Percentiles rank a stretch among this genome's conserved stretches.
Conservation (phyloP, 2,888 invertebrate species). For the Ophonus ardosiacus region DNA sequence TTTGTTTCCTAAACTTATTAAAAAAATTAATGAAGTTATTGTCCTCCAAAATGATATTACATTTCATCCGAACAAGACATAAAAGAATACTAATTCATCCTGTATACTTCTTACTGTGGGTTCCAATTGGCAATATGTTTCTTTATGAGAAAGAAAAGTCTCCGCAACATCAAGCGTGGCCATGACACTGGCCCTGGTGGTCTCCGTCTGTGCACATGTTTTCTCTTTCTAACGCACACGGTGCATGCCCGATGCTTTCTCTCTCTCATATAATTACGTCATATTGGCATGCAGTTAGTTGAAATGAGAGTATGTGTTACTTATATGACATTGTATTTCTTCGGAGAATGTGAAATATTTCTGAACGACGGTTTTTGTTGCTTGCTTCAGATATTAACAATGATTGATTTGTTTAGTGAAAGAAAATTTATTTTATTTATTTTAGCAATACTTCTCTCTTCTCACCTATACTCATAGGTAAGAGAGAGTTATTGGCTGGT, state of each 20-base stretch:
- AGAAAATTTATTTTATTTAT: too few species aligned
- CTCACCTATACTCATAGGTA: too few species aligned
- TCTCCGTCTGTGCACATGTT: neutral
- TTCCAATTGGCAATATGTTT: neutral
- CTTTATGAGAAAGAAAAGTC: neutral
- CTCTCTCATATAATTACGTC: neutral
- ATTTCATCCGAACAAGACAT: neutral
- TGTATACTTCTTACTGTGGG: neutral
- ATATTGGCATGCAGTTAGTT: slow-evolving; percentile 17
- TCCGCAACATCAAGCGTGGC: slow-evolving; percentile 4
- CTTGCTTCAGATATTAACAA: too few species aligned
- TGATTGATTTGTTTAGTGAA: too few species aligned
- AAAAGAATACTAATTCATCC: neutral
- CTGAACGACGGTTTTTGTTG: too few species aligned
- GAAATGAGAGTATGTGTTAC: slow-evolving; percentile 26
- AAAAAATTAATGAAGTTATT: neutral
- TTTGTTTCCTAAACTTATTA: neutral
- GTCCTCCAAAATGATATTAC: neutral
- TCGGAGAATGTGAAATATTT: neutral
- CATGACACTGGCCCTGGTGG: slow-evolving; percentile 27
- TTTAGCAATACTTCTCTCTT: too few species aligned
- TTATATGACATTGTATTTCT: slow-evolving; percentile 19
- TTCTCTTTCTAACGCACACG: neutral
- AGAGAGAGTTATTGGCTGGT: too few species aligned
- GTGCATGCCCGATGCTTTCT: neutral